These are phyloP conservation scores for Pygocentrus nattereri DNA, from an alignment of 2,797 vertebrate genomes.

Conservation along the genomic window DNA sequence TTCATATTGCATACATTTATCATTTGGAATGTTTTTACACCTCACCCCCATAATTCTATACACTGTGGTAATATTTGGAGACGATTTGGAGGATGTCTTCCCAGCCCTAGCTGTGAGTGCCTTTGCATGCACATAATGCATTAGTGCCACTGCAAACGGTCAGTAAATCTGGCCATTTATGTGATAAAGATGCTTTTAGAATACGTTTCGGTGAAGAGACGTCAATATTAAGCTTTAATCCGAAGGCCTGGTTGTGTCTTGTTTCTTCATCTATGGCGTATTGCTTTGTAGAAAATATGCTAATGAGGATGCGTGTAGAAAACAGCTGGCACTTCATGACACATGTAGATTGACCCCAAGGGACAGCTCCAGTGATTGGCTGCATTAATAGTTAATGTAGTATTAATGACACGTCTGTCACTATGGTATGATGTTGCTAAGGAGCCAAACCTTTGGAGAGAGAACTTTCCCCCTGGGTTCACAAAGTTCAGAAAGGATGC, in stretches of 20 bases:
- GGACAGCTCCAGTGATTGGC: not conserved
- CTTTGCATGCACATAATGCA: too few relatives aligned
- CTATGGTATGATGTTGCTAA: constrained; percentile 2
- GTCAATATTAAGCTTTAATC: not conserved
- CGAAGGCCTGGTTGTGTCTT: not conserved
- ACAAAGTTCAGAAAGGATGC: constrained; percentile 3
- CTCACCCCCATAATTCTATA: too few relatives aligned
- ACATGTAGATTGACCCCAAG: constrained; percentile 6
- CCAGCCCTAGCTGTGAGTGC: too few relatives aligned
- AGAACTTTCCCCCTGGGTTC: not conserved
- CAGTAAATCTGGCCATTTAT: too few relatives aligned
- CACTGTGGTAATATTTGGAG: too few relatives aligned
- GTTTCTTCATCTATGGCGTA: not conserved
- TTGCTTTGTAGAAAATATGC: not conserved
- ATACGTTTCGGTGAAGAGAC: not conserved
- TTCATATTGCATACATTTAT: too few relatives aligned
- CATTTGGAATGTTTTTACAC: too few relatives aligned
- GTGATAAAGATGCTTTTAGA: too few relatives aligned
- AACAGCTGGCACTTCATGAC: not conserved
- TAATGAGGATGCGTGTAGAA: constrained; percentile 1
- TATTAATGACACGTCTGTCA: constrained; percentile 18
- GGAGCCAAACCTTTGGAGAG: constrained; percentile 10
- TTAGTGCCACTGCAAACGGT: too few relatives aligned
- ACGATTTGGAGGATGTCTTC: too few relatives aligned
- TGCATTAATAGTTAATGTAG: constrained; percentile 34